These are phyloP conservation scores for Halichoerus grypus DNA, from an alignment of 2,113 vertebrate species.

Conservation along the genomic window DNA sequence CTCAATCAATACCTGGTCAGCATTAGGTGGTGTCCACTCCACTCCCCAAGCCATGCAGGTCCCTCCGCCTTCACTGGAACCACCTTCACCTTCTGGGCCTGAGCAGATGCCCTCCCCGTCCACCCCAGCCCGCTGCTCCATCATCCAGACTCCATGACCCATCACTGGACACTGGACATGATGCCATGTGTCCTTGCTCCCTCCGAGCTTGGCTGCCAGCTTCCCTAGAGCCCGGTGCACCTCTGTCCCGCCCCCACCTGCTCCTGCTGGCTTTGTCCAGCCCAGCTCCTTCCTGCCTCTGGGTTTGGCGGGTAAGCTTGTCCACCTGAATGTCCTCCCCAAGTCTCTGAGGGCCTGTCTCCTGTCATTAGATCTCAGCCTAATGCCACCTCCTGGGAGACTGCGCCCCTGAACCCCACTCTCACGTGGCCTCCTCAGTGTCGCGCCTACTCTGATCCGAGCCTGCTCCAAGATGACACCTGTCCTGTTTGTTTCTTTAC, in stretches of 20 bases:
- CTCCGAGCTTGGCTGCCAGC: fast-evolving
- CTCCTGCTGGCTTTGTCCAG: neutral
- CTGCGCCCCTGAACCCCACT: fast-evolving
- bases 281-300: neutral
- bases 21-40: fast-evolving
- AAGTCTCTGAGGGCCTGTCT: neutral
- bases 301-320: neutral
- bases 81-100: neutral
- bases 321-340: fast-evolving
- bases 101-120: fast-evolving
- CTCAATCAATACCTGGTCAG: fast-evolving
- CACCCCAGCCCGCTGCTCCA: fast-evolving
- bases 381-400: fast-evolving
- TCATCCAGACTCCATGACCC: neutral
- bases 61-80: neutral
- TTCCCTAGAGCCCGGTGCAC: neutral
- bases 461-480: fast-evolving
- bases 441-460: neutral
- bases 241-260: fast-evolving
- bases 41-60: fast-evolving
- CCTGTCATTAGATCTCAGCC: neutral
- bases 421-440: fast-evolving
- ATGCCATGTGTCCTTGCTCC: fast-evolving
- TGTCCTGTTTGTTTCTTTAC: too few relatives aligned
- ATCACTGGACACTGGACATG: fast-evolving